These are phyloP conservation scores for Junonia oenone DNA, from an alignment of 2,888 invertebrate species.

Conservation along the genomic window DNA sequence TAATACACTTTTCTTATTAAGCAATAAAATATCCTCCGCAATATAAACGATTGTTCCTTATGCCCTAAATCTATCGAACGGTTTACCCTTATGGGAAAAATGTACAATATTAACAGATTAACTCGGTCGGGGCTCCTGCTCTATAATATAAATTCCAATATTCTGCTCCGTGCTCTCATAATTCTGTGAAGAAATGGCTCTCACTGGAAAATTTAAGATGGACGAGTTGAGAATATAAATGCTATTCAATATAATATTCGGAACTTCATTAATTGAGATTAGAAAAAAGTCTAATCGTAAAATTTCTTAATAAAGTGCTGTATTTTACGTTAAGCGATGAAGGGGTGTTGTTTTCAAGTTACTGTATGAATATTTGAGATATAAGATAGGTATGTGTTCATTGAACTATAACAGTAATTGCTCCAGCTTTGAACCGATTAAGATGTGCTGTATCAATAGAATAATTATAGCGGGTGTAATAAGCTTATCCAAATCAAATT, in stretches of 20 bases:
- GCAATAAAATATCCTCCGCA: conserved; percentile 22
- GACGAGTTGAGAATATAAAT: neutral
- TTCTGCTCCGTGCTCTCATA: conserved; percentile 41
- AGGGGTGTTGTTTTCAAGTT: no score
- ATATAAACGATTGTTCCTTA: conserved; percentile 17
- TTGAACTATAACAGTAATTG: no score
- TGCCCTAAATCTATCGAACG: conserved; percentile 29
- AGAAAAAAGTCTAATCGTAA: no score
- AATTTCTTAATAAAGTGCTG: no score
- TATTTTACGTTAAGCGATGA: no score
- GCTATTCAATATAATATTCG: neutral
- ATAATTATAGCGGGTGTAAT: no score
- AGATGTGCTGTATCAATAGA: no score
- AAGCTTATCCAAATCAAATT: no score
- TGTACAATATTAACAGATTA: conserved; percentile 68
- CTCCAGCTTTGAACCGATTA: no score
- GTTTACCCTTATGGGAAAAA: conserved; percentile 55
- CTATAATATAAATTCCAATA: conserved; percentile 44
- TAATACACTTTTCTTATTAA: neutral
- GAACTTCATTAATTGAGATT: neutral
- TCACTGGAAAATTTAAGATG: conserved; percentile 56
- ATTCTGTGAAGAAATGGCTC: conserved; percentile 56
- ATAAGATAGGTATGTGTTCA: no score
- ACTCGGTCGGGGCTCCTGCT: conserved; percentile 35
- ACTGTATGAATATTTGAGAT: no score